These are phyloP conservation scores for Spialia ferax DNA, from an alignment of 2,888 invertebrate genomes.

Conservation along the genomic window DNA sequence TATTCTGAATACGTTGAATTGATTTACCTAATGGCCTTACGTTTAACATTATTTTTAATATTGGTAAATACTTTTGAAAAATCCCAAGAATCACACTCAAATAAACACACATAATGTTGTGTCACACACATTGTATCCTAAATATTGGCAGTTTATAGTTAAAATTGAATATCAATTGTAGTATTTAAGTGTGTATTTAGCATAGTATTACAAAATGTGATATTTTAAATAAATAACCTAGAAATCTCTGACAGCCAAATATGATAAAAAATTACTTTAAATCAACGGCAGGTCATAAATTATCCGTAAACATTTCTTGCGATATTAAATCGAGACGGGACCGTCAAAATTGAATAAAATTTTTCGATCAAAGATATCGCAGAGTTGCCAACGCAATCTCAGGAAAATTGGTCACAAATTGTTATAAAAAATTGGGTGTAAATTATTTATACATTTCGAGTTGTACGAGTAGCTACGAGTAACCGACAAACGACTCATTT, in stretches of 20 bases:
- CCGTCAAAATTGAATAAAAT: conserved; percentile 18
- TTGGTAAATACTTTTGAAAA: no score
- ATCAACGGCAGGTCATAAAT: neutral
- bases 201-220: no score
- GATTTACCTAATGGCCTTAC: no score
- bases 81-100: no score
- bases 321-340: conserved; percentile 12
- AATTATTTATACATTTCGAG: neutral
- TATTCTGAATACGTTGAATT: no score
- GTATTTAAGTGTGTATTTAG: no score
- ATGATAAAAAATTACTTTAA: neutral
- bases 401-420: conserved; percentile 9
- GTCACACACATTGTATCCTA: no score
- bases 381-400: conserved; percentile 10
- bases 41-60: neutral
- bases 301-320: conserved; percentile 1
- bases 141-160: no score
- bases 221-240: neutral
- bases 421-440: neutral
- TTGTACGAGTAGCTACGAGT: no score
- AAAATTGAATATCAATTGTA: no score
- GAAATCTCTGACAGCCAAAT: neutral
- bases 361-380: conserved; percentile 16
- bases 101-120: no score
- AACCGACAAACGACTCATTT: no score